phyloP scores from a whole-genome alignment of 2,888 invertebrate genomes.

The Acrobasis repandana region DNA sequence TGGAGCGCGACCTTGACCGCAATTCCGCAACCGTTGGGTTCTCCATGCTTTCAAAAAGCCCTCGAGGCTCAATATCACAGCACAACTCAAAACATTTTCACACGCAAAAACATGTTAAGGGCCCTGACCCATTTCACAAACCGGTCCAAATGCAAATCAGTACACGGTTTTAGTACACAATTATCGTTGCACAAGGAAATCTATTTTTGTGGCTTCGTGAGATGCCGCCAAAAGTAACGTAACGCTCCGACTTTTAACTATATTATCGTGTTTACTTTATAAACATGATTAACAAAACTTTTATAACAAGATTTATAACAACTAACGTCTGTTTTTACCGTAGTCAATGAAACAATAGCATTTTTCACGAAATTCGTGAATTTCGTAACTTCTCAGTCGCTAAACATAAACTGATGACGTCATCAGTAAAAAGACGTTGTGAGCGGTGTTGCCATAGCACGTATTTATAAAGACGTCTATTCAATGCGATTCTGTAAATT shows the following conservation, averaged over 20 bases:
- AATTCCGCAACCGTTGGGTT: constrained; percentile 77
- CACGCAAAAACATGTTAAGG: constrained; percentile 33
- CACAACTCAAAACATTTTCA: constrained; percentile 47
- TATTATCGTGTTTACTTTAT: neutral
- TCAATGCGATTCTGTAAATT: neutral
- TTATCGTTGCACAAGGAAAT: constrained; percentile 75
- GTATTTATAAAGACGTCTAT: neutral
- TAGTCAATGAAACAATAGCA: constrained; percentile 47
- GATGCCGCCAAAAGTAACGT: constrained; percentile 79
- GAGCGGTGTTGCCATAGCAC: constrained; percentile 15
- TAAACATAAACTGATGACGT: constrained; percentile 80
- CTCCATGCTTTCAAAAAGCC: constrained; percentile 58
- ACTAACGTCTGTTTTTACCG: constrained; percentile 41
- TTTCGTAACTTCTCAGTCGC: constrained; percentile 62
- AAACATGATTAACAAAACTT: neutral
- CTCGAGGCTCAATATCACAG: constrained; percentile 27
- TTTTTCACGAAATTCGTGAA: constrained; percentile 49
- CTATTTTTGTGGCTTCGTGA: constrained; percentile 76
- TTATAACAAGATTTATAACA: constrained; percentile 23
- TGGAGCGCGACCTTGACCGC: constrained; percentile 87
- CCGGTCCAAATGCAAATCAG: constrained; percentile 49
- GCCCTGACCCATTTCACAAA: constrained; percentile 46
- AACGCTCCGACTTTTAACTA: constrained; percentile 41
- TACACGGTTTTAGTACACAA: constrained; percentile 46
- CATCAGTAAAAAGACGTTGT: constrained; percentile 56